phyloP scores from a whole-genome alignment of 2,797 vertebrate genomes.

The Enoplosus armatus region DNA sequence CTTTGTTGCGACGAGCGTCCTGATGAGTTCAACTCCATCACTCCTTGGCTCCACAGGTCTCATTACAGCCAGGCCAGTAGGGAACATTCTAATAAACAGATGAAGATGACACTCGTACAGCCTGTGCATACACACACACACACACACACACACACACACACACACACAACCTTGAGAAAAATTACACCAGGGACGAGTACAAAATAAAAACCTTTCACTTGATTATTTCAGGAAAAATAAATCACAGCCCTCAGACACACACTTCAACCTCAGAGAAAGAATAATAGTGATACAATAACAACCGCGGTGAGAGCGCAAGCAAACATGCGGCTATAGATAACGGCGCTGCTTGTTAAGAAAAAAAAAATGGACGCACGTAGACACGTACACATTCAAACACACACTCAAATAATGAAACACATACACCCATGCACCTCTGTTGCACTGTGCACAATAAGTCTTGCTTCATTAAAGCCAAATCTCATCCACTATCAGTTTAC shows the following conservation, averaged over 20 bases:
- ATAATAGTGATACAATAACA: constrained; percentile 53
- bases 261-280: constrained; percentile 44
- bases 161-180: constrained; percentile 73
- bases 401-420: constrained; percentile 64
- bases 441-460: constrained; percentile 82
- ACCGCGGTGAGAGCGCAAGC: constrained; percentile 15
- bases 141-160: constrained; percentile 10
- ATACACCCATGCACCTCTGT: constrained; percentile 69
- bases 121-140: constrained; percentile 27
- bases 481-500: constrained; percentile 87
- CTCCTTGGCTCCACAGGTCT: constrained; percentile 70
- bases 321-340: constrained; percentile 58
- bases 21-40: constrained; percentile 76
- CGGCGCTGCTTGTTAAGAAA: constrained; percentile 57
- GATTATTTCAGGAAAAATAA: constrained; percentile 80
- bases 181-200: constrained; percentile 64
- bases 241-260: constrained; percentile 63
- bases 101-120: constrained; percentile 62
- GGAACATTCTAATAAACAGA: constrained; percentile 78
- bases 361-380: constrained; percentile 47
- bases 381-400: constrained; percentile 37
- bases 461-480: constrained; percentile 88
- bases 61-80: constrained; percentile 73
- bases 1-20: constrained; percentile 5
- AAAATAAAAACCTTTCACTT: constrained; percentile 76